These are phyloP conservation scores for Drosophila niveifrons DNA, from an alignment of 2,888 invertebrate species.

Conservation along the genomic window DNA sequence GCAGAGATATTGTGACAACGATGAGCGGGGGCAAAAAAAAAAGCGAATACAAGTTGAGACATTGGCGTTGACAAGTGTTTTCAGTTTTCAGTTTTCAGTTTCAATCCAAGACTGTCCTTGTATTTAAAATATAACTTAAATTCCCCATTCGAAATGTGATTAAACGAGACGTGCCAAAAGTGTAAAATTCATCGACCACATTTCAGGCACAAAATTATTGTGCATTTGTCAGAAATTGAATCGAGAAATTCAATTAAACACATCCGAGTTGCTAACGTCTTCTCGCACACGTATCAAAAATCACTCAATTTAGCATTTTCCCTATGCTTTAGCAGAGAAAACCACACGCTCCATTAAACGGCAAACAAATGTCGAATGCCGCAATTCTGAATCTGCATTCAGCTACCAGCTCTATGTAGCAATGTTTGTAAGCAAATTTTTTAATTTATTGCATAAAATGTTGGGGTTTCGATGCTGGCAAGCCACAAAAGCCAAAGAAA, in stretches of 20 bases:
- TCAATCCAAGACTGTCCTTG: not conserved
- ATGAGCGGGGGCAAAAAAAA: not conserved
- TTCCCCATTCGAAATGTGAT: not conserved
- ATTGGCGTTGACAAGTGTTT: constrained; percentile 78
- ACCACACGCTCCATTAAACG: constrained; percentile 72
- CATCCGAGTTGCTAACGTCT: constrained; percentile 12
- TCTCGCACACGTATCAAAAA: constrained; percentile 56
- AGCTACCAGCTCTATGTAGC: constrained; percentile 23
- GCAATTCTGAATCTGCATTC: constrained; percentile 7
- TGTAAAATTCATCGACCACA: constrained; percentile 26
- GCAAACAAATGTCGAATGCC: constrained; percentile 66
- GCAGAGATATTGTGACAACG: constrained; percentile 52
- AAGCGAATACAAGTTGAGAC: constrained; percentile 69
- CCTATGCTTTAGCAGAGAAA: constrained; percentile 26
- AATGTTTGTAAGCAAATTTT: constrained; percentile 69
- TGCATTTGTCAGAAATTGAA: constrained; percentile 41
- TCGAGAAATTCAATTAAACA: constrained; percentile 52
- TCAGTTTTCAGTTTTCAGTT: constrained; percentile 18
- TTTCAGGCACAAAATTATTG: constrained; percentile 4
- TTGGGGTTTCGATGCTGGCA: constrained; percentile 59
- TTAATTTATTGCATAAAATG: constrained; percentile 78
- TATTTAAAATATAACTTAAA: not conserved
- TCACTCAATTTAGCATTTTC: constrained; percentile 70
- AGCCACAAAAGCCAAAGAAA: constrained; percentile 79
- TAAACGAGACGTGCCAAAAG: constrained; percentile 23